Conservation (phyloP, 1,140 invertebrate genomes). For the Penaeus indicus region DNA sequence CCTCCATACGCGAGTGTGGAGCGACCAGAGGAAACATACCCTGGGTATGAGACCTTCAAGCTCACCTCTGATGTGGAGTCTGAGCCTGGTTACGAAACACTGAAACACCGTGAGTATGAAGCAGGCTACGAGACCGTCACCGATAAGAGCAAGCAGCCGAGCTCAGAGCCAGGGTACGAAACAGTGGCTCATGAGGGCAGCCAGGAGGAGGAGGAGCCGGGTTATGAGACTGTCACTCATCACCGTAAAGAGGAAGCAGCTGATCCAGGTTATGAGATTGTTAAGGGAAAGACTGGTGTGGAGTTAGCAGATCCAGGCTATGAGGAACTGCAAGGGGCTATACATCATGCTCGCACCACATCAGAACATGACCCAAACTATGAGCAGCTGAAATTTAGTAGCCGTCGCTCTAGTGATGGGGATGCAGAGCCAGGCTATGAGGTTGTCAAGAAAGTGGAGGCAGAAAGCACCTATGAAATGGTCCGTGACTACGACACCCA, state of each 20-base stretch:
- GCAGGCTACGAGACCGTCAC: slow-evolving; percentile 59
- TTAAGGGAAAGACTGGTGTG: slow-evolving; percentile 49
- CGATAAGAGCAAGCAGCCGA: slow-evolving; percentile 29
- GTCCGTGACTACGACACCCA: slow-evolving; percentile 59
- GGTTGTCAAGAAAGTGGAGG: slow-evolving; percentile 57
- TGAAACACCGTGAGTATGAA: slow-evolving; percentile 61
- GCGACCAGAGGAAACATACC: slow-evolving; percentile 55
- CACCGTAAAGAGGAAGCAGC: slow-evolving; percentile 45
- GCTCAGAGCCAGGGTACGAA: slow-evolving; percentile 59
- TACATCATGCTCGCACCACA: slow-evolving; percentile 42
- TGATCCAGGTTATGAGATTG: slow-evolving; percentile 64
- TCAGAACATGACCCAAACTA: slow-evolving; percentile 64
- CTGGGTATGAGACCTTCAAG: slow-evolving; percentile 65
- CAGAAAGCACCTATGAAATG: slow-evolving; percentile 54
- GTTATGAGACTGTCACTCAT: slow-evolving; percentile 59
- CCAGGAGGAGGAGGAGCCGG: slow-evolving; percentile 52
- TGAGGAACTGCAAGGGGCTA: slow-evolving; percentile 51
- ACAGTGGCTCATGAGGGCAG: slow-evolving; percentile 48
- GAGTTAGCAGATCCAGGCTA: slow-evolving; percentile 61
- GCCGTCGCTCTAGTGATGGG: slow-evolving; percentile 35
- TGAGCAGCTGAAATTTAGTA: slow-evolving; percentile 63
- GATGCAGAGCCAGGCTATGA: slow-evolving; percentile 61
- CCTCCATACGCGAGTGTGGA: slow-evolving; percentile 65
- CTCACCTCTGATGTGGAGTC: slow-evolving; percentile 60
- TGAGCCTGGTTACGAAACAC: slow-evolving; percentile 63